Conservation (phyloP, 2,113 vertebrate genomes). For the Grantiella picta region DNA sequence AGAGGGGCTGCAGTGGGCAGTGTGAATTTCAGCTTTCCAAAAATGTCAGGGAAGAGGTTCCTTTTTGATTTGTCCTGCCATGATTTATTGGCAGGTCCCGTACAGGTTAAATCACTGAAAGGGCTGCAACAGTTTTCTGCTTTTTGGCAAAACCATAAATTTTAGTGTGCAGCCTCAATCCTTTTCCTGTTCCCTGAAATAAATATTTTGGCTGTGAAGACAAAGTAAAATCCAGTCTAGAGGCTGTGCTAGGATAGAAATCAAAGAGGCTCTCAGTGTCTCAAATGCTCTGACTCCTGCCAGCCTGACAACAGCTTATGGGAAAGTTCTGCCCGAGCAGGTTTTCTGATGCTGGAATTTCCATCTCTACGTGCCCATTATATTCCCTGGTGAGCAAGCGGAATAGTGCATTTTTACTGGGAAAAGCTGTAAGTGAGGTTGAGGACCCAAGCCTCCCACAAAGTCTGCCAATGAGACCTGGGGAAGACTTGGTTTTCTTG, state of each 20-base stretch:
- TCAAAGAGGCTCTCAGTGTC: neutral
- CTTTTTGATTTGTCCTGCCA: neutral
- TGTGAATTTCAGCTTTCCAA: neutral
- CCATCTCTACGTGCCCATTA: neutral
- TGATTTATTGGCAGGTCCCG: neutral
- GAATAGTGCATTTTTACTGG: neutral
- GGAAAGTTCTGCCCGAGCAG: neutral
- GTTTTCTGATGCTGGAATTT: neutral
- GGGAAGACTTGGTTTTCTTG: neutral
- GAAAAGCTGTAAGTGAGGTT: neutral
- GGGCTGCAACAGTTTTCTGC: neutral
- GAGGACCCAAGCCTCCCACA: neutral
- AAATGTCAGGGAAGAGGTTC: neutral
- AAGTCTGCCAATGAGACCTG: neutral
- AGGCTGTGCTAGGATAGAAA: neutral
- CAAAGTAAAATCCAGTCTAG: neutral
- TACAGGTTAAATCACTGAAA: neutral
- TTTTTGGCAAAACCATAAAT: neutral
- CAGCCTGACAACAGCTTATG: neutral
- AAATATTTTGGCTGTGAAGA: neutral
- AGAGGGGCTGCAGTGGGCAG: neutral
- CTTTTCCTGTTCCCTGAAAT: neutral
- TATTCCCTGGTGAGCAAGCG: neutral
- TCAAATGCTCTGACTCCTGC: neutral
- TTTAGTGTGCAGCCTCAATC: neutral